Evolutionary conservation across 2,113 vertebrate species (phyloP).

Genomic region (Python bivittatus): DNA sequence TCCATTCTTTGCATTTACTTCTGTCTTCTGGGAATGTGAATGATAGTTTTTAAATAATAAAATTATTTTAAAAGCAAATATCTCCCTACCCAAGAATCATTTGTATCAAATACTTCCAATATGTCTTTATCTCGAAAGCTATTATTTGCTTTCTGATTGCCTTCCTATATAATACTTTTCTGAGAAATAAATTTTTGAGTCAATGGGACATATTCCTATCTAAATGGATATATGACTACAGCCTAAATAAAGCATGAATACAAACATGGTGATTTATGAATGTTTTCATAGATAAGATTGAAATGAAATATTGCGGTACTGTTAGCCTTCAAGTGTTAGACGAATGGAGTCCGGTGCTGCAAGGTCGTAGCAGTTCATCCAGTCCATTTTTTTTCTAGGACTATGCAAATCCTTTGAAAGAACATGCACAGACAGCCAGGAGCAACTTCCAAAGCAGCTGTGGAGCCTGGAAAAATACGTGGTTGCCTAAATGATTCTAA

Average conservation of each 20-base stretch:
- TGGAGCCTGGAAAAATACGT: neutral
- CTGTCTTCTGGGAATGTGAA: neutral
- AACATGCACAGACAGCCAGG: neutral
- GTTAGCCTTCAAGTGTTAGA: neutral
- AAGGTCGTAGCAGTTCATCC: neutral
- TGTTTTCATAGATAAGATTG: neutral
- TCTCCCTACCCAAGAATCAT: neutral
- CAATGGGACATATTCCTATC: neutral
- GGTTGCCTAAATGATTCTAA: neutral
- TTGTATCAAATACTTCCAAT: neutral
- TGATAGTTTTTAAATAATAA: neutral
- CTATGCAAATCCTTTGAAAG: neutral
- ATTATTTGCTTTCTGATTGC: neutral
- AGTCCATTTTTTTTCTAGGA: conserved; percentile 16
- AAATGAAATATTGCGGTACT: neutral
- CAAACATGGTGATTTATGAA: neutral
- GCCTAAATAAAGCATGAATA: neutral
- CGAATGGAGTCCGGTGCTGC: neutral
- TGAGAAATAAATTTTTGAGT: neutral
- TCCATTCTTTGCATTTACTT: neutral
- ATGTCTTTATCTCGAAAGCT: neutral
- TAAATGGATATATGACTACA: neutral
- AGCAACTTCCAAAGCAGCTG: neutral
- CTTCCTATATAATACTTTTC: neutral
- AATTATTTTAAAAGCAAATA: neutral